Evolutionary conservation across 2,888 invertebrate species (phyloP).

Genomic region (Leptothorax acervorum): DNA sequence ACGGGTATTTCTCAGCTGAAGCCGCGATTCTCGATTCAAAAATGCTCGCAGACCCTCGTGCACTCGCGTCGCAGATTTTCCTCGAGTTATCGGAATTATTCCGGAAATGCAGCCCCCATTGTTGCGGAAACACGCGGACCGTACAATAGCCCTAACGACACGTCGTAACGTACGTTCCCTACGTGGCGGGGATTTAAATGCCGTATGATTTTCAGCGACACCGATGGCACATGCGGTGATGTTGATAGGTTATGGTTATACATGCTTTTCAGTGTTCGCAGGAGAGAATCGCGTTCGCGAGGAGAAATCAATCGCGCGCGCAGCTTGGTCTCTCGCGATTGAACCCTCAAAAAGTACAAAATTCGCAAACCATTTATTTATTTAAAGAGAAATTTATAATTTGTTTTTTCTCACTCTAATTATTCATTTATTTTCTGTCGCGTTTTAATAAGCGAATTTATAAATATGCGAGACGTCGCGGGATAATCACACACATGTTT

Average conservation of each 20-base stretch:
- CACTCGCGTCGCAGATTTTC: conserved; percentile 7
- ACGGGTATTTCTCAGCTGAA: background rate
- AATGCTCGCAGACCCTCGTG: background rate
- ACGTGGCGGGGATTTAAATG: background rate
- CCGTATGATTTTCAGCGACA: background rate
- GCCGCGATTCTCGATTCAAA: background rate
- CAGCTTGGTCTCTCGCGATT: background rate
- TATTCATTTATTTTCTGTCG: background rate
- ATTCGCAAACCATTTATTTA: background rate
- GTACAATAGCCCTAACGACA: background rate
- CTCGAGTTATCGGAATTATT: background rate
- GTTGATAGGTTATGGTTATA: conserved; percentile 15
- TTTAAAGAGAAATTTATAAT: background rate
- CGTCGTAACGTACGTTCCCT: background rate
- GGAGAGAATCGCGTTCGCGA: background rate
- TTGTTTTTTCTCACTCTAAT: no score
- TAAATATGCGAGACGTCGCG: background rate
- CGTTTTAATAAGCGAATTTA: background rate
- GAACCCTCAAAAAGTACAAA: background rate
- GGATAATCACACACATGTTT: no score
- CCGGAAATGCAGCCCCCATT: background rate
- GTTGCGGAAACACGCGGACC: background rate
- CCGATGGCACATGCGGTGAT: background rate
- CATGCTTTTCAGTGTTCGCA: background rate
- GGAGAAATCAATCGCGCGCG: background rate